Conservation (phyloP, 2,888 invertebrate genomes). For the Vesta saturnalis region DNA sequence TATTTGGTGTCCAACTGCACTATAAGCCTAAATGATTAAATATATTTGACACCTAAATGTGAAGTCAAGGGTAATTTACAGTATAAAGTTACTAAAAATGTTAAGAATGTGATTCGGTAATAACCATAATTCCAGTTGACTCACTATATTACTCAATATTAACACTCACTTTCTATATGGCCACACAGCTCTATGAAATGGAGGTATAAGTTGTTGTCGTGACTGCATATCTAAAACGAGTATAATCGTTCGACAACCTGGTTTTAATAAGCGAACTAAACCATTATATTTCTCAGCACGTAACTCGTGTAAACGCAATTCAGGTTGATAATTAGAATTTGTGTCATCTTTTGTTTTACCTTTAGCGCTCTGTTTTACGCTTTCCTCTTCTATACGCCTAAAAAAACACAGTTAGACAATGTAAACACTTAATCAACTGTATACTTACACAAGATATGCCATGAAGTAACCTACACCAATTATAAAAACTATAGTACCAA, state of each 20-base stretch:
- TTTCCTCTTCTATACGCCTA: conserved; percentile 70
- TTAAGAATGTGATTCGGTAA: too few relatives aligned
- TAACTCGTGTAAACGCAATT: conserved; percentile 89
- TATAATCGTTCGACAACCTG: conserved; percentile 94
- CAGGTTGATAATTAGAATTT: conserved; percentile 64
- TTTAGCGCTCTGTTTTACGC: conserved; percentile 65
- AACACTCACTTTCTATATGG: conserved; percentile 88
- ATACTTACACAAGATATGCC: conserved; percentile 79
- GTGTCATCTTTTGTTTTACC: conserved; percentile 57
- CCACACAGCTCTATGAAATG: conserved; percentile 94
- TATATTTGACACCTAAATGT: too few relatives aligned
- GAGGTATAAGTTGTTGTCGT: conserved; percentile 85
- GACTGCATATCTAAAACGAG: conserved; percentile 90
- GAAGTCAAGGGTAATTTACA: too few relatives aligned
- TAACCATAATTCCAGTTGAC: too few relatives aligned
- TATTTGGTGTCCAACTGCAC: too few relatives aligned
- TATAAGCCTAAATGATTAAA: too few relatives aligned
- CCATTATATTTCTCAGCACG: conserved; percentile 96
- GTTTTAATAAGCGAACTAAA: conserved; percentile 89
- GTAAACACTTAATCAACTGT: not conserved
- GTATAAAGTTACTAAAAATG: too few relatives aligned
- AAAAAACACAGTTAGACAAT: conserved; percentile 8
- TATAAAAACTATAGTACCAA: conserved; percentile 82
- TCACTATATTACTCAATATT: too few relatives aligned
- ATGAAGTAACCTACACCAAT: conserved; percentile 84